phyloP scores from a whole-genome alignment of 2,113 vertebrate genomes.

The Hippocampus zosterae region DNA sequence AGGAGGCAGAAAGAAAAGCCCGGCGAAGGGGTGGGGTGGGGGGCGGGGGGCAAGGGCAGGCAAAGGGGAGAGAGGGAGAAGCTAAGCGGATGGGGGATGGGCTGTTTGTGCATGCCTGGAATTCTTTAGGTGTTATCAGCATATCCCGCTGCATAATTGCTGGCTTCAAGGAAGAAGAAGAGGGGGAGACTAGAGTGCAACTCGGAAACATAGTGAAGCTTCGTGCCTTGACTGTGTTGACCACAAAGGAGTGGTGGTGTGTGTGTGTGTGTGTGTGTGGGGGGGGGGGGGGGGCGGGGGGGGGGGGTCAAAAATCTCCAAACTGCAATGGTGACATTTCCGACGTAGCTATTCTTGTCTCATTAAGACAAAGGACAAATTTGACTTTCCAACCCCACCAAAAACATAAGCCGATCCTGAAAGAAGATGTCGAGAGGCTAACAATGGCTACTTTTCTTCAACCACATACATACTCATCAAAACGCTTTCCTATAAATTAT shows the following conservation, averaged over 20 bases:
- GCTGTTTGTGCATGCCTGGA: constrained; percentile 70
- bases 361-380: constrained; percentile 3
- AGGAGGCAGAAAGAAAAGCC: constrained; percentile 40
- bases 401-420: not conserved
- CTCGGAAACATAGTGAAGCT: constrained; percentile 19
- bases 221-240: not conserved
- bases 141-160: constrained; percentile 61
- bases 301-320: not conserved
- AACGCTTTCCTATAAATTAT: not conserved
- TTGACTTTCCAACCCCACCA: not conserved
- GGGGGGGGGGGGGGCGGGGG: too few relatives aligned
- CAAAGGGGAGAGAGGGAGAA: constrained; percentile 26
- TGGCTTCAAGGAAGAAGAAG: constrained; percentile 40
- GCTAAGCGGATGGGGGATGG: constrained; percentile 63
- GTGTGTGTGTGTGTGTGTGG: not conserved
- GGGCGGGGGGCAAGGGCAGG: constrained; percentile 42
- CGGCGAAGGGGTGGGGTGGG: constrained; percentile 56
- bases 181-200: constrained; percentile 18
- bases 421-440: not conserved
- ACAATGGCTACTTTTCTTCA: not conserved
- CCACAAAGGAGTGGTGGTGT: not conserved
- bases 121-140: constrained; percentile 74
- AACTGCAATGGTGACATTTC: constrained; percentile 9
- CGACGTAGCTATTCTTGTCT: constrained; percentile 14
- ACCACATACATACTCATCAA: not conserved